Evolutionary conservation across 2,113 vertebrate genomes (phyloP).

Genomic region (Salvelinus namaycush): DNA sequence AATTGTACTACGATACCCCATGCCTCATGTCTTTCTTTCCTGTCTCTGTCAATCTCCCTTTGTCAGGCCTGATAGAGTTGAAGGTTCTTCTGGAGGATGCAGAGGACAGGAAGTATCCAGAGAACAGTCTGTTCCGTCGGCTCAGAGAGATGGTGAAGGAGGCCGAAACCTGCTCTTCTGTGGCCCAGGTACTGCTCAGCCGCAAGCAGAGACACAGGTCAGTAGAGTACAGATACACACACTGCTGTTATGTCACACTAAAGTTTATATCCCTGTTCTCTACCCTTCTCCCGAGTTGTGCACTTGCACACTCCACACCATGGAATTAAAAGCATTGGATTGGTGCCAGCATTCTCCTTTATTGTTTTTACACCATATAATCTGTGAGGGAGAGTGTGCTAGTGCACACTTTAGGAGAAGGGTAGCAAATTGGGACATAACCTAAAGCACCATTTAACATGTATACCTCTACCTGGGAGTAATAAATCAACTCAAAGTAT

Average conservation of each 20-base stretch:
- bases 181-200: constrained; percentile 94
- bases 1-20: too few species aligned
- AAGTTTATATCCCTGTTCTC: too few species aligned
- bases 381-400: too few species aligned
- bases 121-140: constrained; percentile 88
- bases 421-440: too few species aligned
- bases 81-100: constrained; percentile 94
- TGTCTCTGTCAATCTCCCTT: background rate
- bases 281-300: too few species aligned
- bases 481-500: background rate
- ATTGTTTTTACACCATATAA: too few species aligned
- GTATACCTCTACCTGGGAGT: background rate
- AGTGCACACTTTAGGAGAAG: too few species aligned
- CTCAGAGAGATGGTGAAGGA: constrained; percentile 95
- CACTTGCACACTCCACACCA: too few species aligned
- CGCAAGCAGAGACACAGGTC: constrained; percentile 95
- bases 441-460: too few species aligned
- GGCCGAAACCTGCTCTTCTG: constrained; percentile 96
- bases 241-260: background rate
- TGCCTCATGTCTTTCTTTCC: background rate
- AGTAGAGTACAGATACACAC: constrained; percentile 19
- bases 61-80: constrained; percentile 90
- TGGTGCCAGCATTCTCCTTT: too few species aligned
- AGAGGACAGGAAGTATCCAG: constrained; percentile 94
- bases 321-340: too few species aligned